A percentile compares a stretch with the other conserved stretches of the same genome.
Evolutionary conservation across 2,888 invertebrate genomes (phyloP).

Genomic region (Yponomeuta cagnagella): DNA sequence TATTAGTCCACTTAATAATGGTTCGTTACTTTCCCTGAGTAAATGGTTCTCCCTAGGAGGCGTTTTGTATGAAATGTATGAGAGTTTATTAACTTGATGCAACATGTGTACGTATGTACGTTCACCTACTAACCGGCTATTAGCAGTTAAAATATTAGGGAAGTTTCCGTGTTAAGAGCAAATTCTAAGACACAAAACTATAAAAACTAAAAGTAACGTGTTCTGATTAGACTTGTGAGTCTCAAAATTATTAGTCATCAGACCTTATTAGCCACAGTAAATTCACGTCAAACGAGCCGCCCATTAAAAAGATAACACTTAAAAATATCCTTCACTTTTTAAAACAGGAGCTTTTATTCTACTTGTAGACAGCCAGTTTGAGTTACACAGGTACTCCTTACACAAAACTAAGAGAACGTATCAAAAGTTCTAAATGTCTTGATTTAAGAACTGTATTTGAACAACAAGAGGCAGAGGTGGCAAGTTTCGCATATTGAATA

Average conservation of each 20-base stretch:
- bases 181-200: too few species aligned
- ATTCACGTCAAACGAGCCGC: not conserved
- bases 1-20: not conserved
- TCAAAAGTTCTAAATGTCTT: not conserved
- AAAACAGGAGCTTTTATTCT: not conserved
- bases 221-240: not conserved
- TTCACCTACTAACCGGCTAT: too few species aligned
- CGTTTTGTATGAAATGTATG: too few species aligned
- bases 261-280: not conserved
- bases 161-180: too few species aligned
- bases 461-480: not conserved
- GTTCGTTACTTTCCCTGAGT: not conserved
- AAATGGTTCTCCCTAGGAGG: too few species aligned
- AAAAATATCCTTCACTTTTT: not conserved
- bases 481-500: slow-evolving; percentile 53
- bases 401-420: not conserved
- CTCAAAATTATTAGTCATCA: not conserved
- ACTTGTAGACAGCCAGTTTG: not conserved
- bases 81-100: too few species aligned
- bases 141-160: too few species aligned
- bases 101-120: too few species aligned
- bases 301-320: not conserved
- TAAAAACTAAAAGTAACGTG: not conserved
- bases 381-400: not conserved
- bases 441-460: not conserved